Evolutionary conservation across 2,888 invertebrate genomes (phyloP).

Genomic region (Elegia similella): DNA sequence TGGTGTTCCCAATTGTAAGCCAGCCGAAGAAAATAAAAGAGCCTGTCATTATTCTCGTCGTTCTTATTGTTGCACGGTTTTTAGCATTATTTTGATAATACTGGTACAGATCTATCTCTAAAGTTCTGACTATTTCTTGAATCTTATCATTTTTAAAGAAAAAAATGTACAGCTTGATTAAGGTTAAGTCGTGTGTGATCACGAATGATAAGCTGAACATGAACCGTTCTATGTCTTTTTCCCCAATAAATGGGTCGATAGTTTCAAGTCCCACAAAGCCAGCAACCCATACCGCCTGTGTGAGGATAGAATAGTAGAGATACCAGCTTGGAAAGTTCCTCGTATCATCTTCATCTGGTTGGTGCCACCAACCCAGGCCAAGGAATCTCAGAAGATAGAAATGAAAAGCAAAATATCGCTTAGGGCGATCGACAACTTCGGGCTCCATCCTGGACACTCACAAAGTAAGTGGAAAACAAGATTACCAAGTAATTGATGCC

Average conservation of each 20-base stretch:
- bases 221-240: slow-evolving; percentile 69
- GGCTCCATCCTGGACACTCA: slow-evolving; percentile 17
- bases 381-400: slow-evolving; percentile 59
- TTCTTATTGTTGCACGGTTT: slow-evolving; percentile 52
- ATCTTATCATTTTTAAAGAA: slow-evolving; percentile 65
- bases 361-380: slow-evolving; percentile 75
- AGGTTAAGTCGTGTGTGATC: slow-evolving; percentile 69
- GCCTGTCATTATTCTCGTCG: slow-evolving; percentile 55
- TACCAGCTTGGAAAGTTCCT: slow-evolving; percentile 65
- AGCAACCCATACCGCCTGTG: slow-evolving; percentile 65
- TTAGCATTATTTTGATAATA: slow-evolving; percentile 62
- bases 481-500: neutral
- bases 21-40: slow-evolving; percentile 70
- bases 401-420: slow-evolving; percentile 60
- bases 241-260: slow-evolving; percentile 70
- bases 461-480: neutral
- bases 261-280: slow-evolving; percentile 74
- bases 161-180: slow-evolving; percentile 68
- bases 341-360: slow-evolving; percentile 61
- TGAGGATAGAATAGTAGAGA: slow-evolving; percentile 61
- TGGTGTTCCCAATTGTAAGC: slow-evolving; percentile 67
- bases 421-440: slow-evolving; percentile 38
- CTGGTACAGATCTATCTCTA: slow-evolving; percentile 58
- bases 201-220: slow-evolving; percentile 77
- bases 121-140: slow-evolving; percentile 60